phyloP scores from a whole-genome alignment of 2,888 invertebrate species.

The Epinotia demarniana region DNA sequence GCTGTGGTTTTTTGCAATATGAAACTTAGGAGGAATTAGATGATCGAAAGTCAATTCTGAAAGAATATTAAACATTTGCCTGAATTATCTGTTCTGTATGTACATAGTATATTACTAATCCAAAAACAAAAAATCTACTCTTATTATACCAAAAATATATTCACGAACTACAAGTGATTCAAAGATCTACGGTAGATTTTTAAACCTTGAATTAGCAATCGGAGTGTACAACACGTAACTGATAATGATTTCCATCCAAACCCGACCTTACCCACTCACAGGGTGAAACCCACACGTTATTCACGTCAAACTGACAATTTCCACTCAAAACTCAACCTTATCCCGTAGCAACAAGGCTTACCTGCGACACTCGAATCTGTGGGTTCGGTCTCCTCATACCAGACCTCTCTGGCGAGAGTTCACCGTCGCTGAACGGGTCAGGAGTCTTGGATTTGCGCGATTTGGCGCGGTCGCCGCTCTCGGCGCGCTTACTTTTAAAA shows the following conservation, averaged over 20 bases:
- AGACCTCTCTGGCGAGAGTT: conserved; percentile 74
- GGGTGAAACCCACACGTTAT: not conserved
- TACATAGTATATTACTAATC: too few relatives aligned
- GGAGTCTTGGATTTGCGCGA: conserved; percentile 89
- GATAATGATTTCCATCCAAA: not conserved
- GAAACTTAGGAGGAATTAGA: too few relatives aligned
- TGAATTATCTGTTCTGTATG: too few relatives aligned
- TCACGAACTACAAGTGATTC: too few relatives aligned
- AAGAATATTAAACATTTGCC: too few relatives aligned
- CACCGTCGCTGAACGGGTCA: conserved; percentile 84
- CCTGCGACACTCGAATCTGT: conserved; percentile 83
- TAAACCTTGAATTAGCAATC: too few relatives aligned
- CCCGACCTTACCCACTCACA: conserved; percentile 11
- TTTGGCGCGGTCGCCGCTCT: conserved; percentile 87
- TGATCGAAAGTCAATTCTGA: too few relatives aligned
- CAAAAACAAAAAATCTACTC: too few relatives aligned
- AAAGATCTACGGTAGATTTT: too few relatives aligned
- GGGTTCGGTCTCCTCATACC: conserved; percentile 71
- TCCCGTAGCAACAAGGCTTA: conserved; percentile 51
- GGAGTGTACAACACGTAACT: not conserved
- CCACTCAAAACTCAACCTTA: conserved; percentile 36
- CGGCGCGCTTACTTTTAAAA: conserved; percentile 92
- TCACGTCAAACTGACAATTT: conserved; percentile 2
- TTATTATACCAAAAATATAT: too few relatives aligned
- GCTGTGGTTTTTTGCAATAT: too few relatives aligned